Evolutionary conservation across 2,113 vertebrate genomes (phyloP), one percentile per base, ranked within the genome.

Genomic region (Psittacus erithacus): DNA sequence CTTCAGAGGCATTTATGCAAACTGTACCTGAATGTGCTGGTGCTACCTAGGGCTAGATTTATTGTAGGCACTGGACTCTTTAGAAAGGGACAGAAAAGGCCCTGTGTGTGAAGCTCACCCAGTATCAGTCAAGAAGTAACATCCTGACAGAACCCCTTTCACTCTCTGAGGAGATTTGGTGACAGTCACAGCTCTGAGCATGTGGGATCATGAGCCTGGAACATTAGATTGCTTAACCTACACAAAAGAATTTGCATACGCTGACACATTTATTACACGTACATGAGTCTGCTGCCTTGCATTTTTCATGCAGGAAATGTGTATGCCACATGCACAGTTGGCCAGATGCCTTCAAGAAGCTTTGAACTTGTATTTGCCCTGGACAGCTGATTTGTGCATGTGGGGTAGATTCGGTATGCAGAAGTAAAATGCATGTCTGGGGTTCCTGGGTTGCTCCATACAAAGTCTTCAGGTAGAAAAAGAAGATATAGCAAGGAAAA

Each of bases 351-450:
- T 78, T 60, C 77, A 92, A 68, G 88, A 71, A 71, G 23, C 73
- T 93, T 95, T 93, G 53, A 94, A 93, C 14, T 90, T 67, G 59
- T 41, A 63, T 83, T 88, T 95, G 64, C 29, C 60, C 76, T 27
- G 17, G 25, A 74, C n/a, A 81, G 28, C n/a, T 49, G 63, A 83
- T 44, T 47, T 75, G 46, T 82, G 35, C 23, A 69, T n/a, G 70
- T 68, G 52, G 11, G 25, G 29, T 47, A 75, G n/a, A 75, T 90
- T 43, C 22, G 7, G 75, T 35, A 78, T 1, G 2, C 68, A 70
- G 10, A 71, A 35, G 64, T 10, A 59, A 70, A 92, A 86, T 46
- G n/a, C 29, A 88, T 0, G 4, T 70, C 60, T 70, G 46, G 41
- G 31, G 69, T 86, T 90, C 77, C 53, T 86, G 59, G 44, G 38